Evolutionary conservation across 1,140 invertebrate genomes (phyloP), one percentile per base, ranked within the genome.

Genomic region (Sycophila sp.): DNA sequence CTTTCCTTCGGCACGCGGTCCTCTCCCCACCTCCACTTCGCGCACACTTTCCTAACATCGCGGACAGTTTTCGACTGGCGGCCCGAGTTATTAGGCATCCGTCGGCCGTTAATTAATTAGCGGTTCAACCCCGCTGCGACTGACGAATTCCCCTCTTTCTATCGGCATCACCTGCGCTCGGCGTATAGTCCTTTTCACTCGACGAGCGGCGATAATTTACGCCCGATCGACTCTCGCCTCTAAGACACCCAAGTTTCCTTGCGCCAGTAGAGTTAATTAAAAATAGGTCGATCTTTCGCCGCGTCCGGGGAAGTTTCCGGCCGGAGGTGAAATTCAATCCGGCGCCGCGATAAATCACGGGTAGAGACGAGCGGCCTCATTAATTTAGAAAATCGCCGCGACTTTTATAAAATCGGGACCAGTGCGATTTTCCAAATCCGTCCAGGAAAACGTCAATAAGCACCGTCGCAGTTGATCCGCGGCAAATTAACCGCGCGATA

Each of bases 31-130:
- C n/a, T n/a, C n/a, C n/a, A n/a, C n/a, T n/a, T n/a, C n/a, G n/a
- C n/a, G n/a, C n/a, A n/a, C n/a, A n/a, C n/a, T n/a, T n/a, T n/a
- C n/a, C n/a, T n/a, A n/a, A n/a, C n/a, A n/a, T n/a, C 4, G n/a
- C 38, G 11, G 4, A 40, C 38, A 3, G 38, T 40, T 40, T 40
- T 40, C n/a, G n/a, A n/a, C n/a, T n/a, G n/a, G n/a, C n/a, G n/a
- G n/a, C n/a, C n/a, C n/a, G n/a, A n/a, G n/a, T n/a, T n/a, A n/a
- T n/a, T n/a, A n/a, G n/a, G n/a, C n/a, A n/a, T n/a, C n/a, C n/a
- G n/a, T n/a, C n/a, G 51, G 38, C 51, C 38, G 51, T 55, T 66
- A 42, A 56, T 66, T 56, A 66, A 66, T 66, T 66, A 66, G 47
- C 13, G 26, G 22, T 26, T n/a, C n/a, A n/a, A n/a, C n/a, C n/a